Conservation (phyloP, 2,113 vertebrate species). For the Indicator indicator region DNA sequence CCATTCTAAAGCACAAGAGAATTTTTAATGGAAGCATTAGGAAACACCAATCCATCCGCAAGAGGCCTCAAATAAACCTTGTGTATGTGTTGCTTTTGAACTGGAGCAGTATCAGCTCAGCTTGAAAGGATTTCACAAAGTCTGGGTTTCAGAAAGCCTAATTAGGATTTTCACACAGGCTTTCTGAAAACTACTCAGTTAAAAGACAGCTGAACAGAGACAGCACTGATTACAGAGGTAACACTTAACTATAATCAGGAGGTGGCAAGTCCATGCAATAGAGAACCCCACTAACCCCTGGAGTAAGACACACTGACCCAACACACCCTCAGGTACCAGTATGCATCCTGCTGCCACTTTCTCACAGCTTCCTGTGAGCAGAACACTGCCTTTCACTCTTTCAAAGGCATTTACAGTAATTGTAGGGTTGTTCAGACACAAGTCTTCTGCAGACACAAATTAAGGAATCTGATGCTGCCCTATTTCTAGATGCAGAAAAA, state of each 20-base stretch:
- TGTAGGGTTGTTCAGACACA: background rate
- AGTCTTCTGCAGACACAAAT: background rate
- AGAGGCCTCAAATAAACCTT: background rate
- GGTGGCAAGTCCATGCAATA: fast-evolving
- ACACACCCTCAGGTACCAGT: fast-evolving
- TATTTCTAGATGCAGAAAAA: background rate
- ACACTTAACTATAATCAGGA: background rate
- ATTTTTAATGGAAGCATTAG: background rate
- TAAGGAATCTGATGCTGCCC: background rate
- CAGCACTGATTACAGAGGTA: background rate
- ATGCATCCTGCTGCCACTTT: background rate
- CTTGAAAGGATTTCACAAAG: background rate
- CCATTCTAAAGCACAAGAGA: background rate
- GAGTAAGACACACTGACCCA: background rate
- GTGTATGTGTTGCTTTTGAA: fast-evolving
- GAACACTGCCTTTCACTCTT: background rate
- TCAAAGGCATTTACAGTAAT: background rate
- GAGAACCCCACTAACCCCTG: background rate
- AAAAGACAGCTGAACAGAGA: background rate
- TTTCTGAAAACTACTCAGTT: background rate
- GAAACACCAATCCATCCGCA: fast-evolving
- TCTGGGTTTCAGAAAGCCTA: background rate
- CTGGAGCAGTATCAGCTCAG: background rate
- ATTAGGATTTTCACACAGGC: background rate
- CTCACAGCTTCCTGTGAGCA: background rate